Base-by-base conservation (phyloP, 2,113 vertebrate species). In the Zapus hudsonius region DNA sequence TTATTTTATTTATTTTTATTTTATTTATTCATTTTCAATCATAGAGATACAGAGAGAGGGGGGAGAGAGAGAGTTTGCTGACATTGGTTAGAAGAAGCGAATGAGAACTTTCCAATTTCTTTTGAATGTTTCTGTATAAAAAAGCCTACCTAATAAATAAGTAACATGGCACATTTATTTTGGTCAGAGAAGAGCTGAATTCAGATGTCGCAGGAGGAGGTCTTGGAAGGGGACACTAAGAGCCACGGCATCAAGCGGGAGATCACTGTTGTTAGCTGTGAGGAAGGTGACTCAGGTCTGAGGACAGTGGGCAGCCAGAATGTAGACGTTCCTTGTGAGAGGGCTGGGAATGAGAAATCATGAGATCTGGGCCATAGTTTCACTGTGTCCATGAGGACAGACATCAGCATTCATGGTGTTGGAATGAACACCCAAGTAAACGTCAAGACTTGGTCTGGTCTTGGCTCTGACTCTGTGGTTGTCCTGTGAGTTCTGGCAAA, bases 401-500 rank as follows among this genome's bases (percentile, higher is more conserved):
- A 84, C 40, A 25, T 63, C 66, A 42, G 23, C 0, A 0, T 10
- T 8, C 0, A 0, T 42, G 73, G 42, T 33, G 6, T 20, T n/a
- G 0, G 72, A 63, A 82, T 57, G 67, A 81, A 76, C 27, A 13
- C 36, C 29, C 33, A 38, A 38, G 61, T 63, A 52, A 27, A 73
- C 64, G 57, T 78, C 52, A 61, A 74, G 88, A 79, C 29, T 70
- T 59, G 72, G 59, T 61, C 27, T 13, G 20, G 44, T 17, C 36
- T 87, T 87, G 76, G 33, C 59, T 91, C 47, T 38, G 20, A 84
- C 44, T 29, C 16, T 47, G n/a, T 16, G 63, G n/a, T n/a, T 29
- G 36, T 42, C 23, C 7, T 63, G 57, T 80, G 94, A 75, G 29
- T 44, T 84, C 95, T 72, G 83, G 89, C 89, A 92, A 90, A 27